Evolutionary conservation across 2,888 invertebrate genomes (phyloP), one percentile per base, ranked within the genome.

Genomic region (Gordius sp.): DNA sequence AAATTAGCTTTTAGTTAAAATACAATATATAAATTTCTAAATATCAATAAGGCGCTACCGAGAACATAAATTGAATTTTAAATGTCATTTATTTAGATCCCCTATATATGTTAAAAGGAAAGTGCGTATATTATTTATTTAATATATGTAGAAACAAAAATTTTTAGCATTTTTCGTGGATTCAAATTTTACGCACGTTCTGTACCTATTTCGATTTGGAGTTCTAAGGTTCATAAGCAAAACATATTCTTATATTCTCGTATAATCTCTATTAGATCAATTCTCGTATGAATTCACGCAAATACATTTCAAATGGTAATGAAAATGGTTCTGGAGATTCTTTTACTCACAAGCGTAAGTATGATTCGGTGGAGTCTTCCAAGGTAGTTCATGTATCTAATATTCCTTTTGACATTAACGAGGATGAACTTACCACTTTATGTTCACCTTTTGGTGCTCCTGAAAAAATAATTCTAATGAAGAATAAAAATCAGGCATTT

Each of bases 401-500:
- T 47, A 4, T 47, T n/a, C 47, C 47, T 4, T 47, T n/a, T 20
- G 47, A 47, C 20, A 47, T 20, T 8, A n/a, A 13, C 23, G 47
- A 47, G 13, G 4, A 23, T n/a, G 47, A 47, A 47, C 13, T 47
- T n/a, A 47, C 8, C 4, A 13, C 4, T 18, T n/a, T 47, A 4
- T 47, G 47, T 47, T 8, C 47, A n/a, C 47, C 47, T n/a, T 47
- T 47, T 47, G 47, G 47, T n/a, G 23, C 4, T 20, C 4, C 23
- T n/a, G 4, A 4, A 4, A 47, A 47, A 47, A 47, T 47, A 47
- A 47, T 47, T 8, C 8, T 47, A 18, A 8, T 47, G 8, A 47
- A 47, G 20, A 47, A 47, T 47, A 33, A 33, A 33, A 20, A 47
- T 47, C 47, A 47, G 20, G 47, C 47, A 47, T 47, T 47, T 8